Evolutionary conservation across 92 coral and sea anemone species (phyloP).

Genomic region (Heteractis magnifica): DNA sequence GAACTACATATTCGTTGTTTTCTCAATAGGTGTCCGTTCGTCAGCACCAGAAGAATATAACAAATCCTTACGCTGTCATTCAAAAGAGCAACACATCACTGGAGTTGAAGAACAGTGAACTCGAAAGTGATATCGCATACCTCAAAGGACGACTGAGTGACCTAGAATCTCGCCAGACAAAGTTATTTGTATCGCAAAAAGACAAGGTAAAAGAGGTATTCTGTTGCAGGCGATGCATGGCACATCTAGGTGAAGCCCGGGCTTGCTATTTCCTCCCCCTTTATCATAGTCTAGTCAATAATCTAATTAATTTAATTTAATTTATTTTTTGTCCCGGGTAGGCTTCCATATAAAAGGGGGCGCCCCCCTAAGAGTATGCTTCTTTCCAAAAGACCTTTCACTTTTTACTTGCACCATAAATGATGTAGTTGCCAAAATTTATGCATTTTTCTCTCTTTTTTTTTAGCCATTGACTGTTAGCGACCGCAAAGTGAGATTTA

Average conservation of each 20-base stretch:
- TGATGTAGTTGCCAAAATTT: not conserved
- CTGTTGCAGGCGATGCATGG: no score
- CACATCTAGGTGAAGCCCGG: no score
- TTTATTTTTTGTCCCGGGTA: no score
- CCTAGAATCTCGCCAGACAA: constrained; percentile 57
- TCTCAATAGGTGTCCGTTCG: not conserved
- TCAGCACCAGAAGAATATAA: not conserved
- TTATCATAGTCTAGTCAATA: no score
- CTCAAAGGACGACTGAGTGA: constrained; percentile 61
- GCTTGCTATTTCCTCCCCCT: no score
- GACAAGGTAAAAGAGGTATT: constrained; percentile 34
- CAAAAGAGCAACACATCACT: constrained; percentile 28
- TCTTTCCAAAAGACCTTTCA: no score
- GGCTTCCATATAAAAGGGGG: no score
- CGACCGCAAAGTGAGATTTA: constrained; percentile 21
- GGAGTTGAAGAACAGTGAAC: constrained; percentile 24
- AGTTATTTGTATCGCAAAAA: constrained; percentile 11
- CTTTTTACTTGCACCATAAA: no score
- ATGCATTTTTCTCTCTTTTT: not conserved
- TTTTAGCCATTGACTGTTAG: constrained; percentile 15
- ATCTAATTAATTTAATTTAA: no score
- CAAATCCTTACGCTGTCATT: not conserved
- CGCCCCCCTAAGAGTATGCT: no score
- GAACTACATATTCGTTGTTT: not conserved
- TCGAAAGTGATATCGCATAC: constrained; percentile 50